A percentile compares a stretch with the other conserved stretches of the same genome.
phyloP scores from a whole-genome alignment of 2,888 invertebrate genomes.

The Blera fallax region DNA sequence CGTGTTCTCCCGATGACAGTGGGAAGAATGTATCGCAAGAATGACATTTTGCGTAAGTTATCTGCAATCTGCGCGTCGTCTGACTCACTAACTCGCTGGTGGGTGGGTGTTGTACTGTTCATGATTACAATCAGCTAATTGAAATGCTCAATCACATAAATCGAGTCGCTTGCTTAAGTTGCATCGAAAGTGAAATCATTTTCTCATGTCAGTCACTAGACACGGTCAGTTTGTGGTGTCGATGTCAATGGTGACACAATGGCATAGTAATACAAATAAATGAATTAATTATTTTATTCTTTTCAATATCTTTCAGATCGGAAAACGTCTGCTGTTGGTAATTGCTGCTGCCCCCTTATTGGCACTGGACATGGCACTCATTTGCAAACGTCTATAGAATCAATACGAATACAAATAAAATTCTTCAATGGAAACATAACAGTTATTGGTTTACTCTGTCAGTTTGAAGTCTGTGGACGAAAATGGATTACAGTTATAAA shows the following conservation, averaged over 20 bases:
- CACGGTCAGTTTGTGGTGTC: conserved; percentile 12
- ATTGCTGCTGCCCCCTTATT: conserved; percentile 48
- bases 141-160: conserved; percentile 28
- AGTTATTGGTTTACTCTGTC: conserved; percentile 71
- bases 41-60: conserved; percentile 68
- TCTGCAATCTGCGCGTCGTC: conserved; percentile 22
- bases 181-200: conserved; percentile 66
- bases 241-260: conserved; percentile 52
- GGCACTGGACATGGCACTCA: conserved; percentile 66
- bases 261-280: conserved; percentile 42
- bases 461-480: conserved; percentile 76
- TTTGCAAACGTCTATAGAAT: conserved; percentile 68
- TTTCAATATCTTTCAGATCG: conserved; percentile 16
- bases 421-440: conserved; percentile 73
- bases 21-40: conserved; percentile 59
- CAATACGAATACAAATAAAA: conserved; percentile 60
- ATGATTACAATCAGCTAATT: conserved; percentile 18
- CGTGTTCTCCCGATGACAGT: conserved; percentile 43
- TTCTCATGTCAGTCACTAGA: conserved; percentile 54
- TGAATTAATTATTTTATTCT: conserved; percentile 48
- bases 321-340: conserved; percentile 42
- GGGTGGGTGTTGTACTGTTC: conserved; percentile 51
- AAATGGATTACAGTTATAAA: conserved; percentile 81
- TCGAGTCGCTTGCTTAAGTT: conserved; percentile 13
- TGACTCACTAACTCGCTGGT: conserved; percentile 31